Conservation (phyloP, 2,113 vertebrate genomes). For the Semnornis frantzii region DNA sequence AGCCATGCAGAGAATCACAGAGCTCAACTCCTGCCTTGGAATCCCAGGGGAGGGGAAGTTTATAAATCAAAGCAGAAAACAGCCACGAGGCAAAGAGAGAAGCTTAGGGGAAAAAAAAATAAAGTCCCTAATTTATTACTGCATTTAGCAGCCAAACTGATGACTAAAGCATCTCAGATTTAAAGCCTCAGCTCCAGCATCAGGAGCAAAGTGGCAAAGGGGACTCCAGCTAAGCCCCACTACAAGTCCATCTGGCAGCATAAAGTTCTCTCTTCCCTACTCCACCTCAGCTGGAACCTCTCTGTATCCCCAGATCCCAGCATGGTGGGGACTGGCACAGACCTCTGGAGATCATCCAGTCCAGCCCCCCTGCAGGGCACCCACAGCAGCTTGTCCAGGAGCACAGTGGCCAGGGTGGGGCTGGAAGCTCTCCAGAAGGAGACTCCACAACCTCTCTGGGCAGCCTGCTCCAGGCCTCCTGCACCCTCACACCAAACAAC, state of each 20-base stretch:
- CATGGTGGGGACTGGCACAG: too few species aligned
- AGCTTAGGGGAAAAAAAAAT: neutral
- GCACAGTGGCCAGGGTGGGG: too few species aligned
- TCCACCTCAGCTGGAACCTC: neutral
- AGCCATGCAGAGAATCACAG: neutral
- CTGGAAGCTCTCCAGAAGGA: too few species aligned
- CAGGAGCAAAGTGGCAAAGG: neutral
- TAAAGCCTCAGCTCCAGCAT: constrained; percentile 20
- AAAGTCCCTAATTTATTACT: constrained; percentile 8
- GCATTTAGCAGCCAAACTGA: constrained; percentile 41
- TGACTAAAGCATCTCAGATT: constrained; percentile 44
- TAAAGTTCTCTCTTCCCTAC: neutral
- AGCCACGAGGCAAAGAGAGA: neutral
- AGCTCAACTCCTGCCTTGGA: neutral
- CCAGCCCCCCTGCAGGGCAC: too few species aligned
- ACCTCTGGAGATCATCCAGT: too few species aligned
- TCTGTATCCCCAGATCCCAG: neutral
- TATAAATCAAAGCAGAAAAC: constrained; percentile 33
- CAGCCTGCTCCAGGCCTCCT: too few species aligned
- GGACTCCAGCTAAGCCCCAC: neutral
- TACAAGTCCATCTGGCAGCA: neutral
- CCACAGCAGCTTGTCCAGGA: too few species aligned
- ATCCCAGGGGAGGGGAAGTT: neutral
- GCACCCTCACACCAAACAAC: too few species aligned
- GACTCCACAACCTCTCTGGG: too few species aligned